Evolutionary conservation across 2,797 vertebrate species (phyloP), one percentile per base, ranked within the genome.

Genomic region (Oreochromis mossambicus): DNA sequence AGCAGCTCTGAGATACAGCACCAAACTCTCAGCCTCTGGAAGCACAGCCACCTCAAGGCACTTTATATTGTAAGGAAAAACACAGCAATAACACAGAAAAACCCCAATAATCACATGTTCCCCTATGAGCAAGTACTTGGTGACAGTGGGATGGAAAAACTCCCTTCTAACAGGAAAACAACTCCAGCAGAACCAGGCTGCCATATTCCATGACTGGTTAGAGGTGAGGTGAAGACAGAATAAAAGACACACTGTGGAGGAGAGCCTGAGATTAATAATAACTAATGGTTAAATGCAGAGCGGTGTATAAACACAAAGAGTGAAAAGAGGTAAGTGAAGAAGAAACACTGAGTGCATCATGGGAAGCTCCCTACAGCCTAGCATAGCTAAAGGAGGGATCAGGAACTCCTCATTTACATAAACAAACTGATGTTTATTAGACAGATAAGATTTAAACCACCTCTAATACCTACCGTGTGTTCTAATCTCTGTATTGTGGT

Each of bases 1-100:
- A 58, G 58, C 79, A 89, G 87, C 87, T 90, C 84, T 43, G 56
- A 78, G 80, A 80, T 83, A 87, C 89, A 88, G 73, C 51, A 75
- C 78, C 78, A 43, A 76, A 55, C 46, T 83, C 32, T 87, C 24
- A 14, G 77, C 55, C 56, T 46, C 75, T 87, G 54, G 78, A 87
- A 79, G 68, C 68, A 79, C 19, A 41, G 34, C 19, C 12, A 21
- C 12, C 34, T 41, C 4, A 2, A 66, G 34, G 12, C 0, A 1
- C 61, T 41, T 66, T 41, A 66, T 66, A 41, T 21, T 14, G 34
- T 21, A 66, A 41, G 19, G 61, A 66, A 66, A 66, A 38, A 38
- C 61, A 19, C 61, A 38, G 34, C 61, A 21, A 66, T 38, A 38
- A 66, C 34, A 38, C 34, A 38, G 34, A 66, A 38, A 66, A 21